phyloP scores from a whole-genome alignment of 1,140 invertebrate species.

The Vollenhovia emeryi region DNA sequence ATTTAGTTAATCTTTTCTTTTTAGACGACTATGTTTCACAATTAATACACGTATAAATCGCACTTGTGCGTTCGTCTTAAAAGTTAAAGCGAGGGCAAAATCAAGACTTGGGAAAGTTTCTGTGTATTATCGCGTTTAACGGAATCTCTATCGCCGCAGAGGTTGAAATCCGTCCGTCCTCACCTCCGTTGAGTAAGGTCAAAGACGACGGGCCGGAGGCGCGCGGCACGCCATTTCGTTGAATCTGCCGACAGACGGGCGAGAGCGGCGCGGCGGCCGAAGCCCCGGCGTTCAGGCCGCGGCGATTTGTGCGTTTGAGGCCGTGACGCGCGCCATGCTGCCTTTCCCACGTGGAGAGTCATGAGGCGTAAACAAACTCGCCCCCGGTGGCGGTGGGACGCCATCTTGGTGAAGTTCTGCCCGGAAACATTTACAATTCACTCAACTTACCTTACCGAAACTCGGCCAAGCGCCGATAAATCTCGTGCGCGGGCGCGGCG shows the following conservation, averaged over 20 bases:
- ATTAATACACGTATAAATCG: neutral
- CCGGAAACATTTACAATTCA: conserved; percentile 79
- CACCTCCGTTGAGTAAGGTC: conserved; percentile 5
- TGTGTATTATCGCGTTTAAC: neutral
- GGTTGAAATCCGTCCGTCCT: neutral
- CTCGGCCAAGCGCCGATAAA: conserved; percentile 76
- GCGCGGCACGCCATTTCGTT: conserved; percentile 45
- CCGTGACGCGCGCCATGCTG: conserved; percentile 75
- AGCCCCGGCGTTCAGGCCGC: neutral
- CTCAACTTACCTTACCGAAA: conserved; percentile 75
- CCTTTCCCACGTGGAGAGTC: conserved; percentile 81
- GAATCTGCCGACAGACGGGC: conserved; percentile 41
- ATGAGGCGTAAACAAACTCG: conserved; percentile 81
- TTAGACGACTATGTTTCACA: neutral
- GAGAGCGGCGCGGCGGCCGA: conserved; percentile 17
- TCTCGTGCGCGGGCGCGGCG: conserved; percentile 69
- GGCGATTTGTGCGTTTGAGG: conserved; percentile 67
- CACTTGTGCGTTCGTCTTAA: neutral
- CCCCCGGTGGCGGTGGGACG: conserved; percentile 66
- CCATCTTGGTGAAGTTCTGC: conserved; percentile 77
- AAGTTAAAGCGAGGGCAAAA: neutral
- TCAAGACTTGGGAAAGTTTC: neutral
- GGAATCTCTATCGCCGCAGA: neutral
- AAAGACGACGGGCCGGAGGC: conserved; percentile 36
- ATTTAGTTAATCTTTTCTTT: neutral